Evolutionary conservation across 2,888 invertebrate species (phyloP), one percentile per base, ranked within the genome.

Genomic region (Lampropteryx suffumata): DNA sequence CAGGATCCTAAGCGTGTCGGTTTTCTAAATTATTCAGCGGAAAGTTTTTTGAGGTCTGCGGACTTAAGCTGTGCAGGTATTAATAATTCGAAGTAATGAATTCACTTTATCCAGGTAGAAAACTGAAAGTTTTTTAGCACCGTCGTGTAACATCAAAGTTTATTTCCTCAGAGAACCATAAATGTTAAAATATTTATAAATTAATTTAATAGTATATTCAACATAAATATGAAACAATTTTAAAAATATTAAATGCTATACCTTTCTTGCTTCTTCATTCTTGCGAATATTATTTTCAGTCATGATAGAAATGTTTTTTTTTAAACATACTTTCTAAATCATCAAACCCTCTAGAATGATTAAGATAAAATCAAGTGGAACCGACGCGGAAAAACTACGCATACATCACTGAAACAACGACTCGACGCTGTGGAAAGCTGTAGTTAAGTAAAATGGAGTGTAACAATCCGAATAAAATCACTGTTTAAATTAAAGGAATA

Each of bases 21-120:
- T 76, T 54, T 56, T 48, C 55, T 89, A 81, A 87, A 88, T 87
- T 80, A 89, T 90, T 88, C 82, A 87, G 65, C 58, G 53, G 59
- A 58, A 73, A 76, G 67, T 75, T 79, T 84, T 76, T 78, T 70
- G 70, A 73, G 73, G 46, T 45, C 39, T 37, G 67, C 68, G 65
- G 68, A 76, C 71, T 68, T 65, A 69, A 76, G 64, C 65, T 65
- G 62, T 60, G 62, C 59, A 11, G 11, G 61, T 71, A 72, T 79
- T 77, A 77, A 75, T 73, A 79, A 77, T 73, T 70, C 67, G 40
- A 44, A 54, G 59, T 59, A 62, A 62, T 61, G 58, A 63, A 66
- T 64, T 61, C 55, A 43, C 59, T 61, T 64, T 60, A 56, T 57
- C 32, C 26, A 53, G 43, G 50, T 55, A 41, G 28, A 36, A 53